These are phyloP conservation scores for Pachliopta kotzebuea DNA, from an alignment of 2,888 invertebrate genomes.

Conservation along the genomic window DNA sequence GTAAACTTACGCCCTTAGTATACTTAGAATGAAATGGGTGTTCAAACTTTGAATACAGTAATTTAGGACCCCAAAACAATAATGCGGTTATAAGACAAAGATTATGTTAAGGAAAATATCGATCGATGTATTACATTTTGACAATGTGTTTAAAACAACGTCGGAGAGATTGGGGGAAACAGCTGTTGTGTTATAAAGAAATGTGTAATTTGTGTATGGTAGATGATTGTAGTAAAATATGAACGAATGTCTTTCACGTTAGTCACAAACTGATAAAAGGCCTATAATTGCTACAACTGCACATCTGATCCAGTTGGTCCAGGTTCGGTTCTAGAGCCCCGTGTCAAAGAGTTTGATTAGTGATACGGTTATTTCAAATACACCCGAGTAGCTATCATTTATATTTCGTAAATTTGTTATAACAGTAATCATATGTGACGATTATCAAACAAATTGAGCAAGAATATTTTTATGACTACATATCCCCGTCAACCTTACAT, in stretches of 20 bases:
- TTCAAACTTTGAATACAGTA: slow-evolving; percentile 63
- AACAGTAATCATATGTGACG: too few relatives aligned
- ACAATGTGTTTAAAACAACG: slow-evolving; percentile 15
- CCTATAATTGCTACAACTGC: neutral
- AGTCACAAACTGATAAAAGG: neutral
- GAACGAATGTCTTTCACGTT: slow-evolving; percentile 14
- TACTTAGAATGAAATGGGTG: slow-evolving; percentile 55
- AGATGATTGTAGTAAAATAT: neutral
- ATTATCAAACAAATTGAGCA: too few relatives aligned
- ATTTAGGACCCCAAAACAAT: slow-evolving; percentile 42
- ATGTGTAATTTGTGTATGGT: slow-evolving; percentile 14
- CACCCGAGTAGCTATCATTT: too few relatives aligned
- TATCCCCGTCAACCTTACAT: too few relatives aligned
- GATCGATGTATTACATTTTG: slow-evolving; percentile 28
- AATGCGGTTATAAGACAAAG: slow-evolving; percentile 12
- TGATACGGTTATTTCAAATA: too few relatives aligned
- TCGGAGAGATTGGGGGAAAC: neutral
- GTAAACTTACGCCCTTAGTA: slow-evolving; percentile 63
- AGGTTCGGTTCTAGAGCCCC: too few relatives aligned
- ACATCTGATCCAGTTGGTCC: too few relatives aligned
- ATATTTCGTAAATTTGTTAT: too few relatives aligned
- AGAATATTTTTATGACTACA: too few relatives aligned
- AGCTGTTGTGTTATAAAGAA: too few relatives aligned
- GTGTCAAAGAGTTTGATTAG: too few relatives aligned
- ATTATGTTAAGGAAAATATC: slow-evolving; percentile 13